Conservation (phyloP, 2,888 invertebrate genomes). For the Drosophila barbarae region DNA sequence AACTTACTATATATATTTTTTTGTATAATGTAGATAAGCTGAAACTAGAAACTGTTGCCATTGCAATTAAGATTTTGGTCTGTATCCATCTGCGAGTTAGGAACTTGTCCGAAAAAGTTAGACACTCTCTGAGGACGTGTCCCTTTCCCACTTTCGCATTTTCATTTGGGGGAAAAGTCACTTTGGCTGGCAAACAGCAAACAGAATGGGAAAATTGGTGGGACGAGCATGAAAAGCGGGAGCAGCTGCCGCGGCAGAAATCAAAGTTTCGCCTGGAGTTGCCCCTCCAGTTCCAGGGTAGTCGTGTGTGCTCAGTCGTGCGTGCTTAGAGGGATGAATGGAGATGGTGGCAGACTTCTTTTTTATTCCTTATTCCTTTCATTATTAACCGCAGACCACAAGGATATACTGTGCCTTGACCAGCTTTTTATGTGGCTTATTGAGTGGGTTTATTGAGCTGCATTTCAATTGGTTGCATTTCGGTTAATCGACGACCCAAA, state of each 20-base stretch:
- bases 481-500: neutral
- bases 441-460: constrained; percentile 14
- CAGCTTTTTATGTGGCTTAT: constrained; percentile 11
- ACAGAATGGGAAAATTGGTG: constrained; percentile 39
- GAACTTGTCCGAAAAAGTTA: constrained; percentile 30
- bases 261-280: constrained; percentile 46
- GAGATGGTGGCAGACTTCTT: constrained; percentile 9
- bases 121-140: constrained; percentile 7
- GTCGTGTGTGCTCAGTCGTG: constrained; percentile 56
- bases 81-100: constrained; percentile 16
- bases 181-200: constrained; percentile 44
- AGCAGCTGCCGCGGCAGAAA: constrained; percentile 18
- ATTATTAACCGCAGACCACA: neutral
- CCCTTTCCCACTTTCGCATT: constrained; percentile 4
- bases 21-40: neutral
- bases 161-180: constrained; percentile 43
- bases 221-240: neutral
- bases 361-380: neutral
- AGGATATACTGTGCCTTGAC: neutral
- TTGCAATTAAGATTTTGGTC: neutral
- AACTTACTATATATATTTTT: neutral
- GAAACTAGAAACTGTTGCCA: neutral
- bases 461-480: constrained; percentile 24
- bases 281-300: constrained; percentile 5
- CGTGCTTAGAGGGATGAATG: constrained; percentile 27